Percentiles rank a stretch among this genome's conserved stretches.
phyloP scores from a whole-genome alignment of 2,113 vertebrate species.

The Gobio gobio region DNA sequence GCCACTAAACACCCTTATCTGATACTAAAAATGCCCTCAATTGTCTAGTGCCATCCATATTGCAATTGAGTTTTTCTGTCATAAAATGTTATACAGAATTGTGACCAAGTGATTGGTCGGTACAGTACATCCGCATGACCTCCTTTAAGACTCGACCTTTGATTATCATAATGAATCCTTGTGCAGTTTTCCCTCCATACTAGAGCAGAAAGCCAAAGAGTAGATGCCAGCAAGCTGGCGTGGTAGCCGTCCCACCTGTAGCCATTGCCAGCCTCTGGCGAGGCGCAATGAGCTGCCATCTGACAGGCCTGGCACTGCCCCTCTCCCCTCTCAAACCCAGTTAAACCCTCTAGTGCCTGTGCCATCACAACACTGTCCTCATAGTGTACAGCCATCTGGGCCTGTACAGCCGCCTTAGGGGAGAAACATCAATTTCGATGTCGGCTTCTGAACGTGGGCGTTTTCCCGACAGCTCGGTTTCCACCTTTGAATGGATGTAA shows the following conservation, averaged over 20 bases:
- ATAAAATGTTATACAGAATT: neutral
- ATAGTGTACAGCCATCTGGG: conserved; percentile 55
- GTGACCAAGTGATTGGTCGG: neutral
- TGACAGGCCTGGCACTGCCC: conserved; percentile 60
- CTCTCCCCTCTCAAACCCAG: conserved; percentile 42
- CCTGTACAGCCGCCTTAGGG: conserved; percentile 18
- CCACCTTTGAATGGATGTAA: conserved; percentile 24
- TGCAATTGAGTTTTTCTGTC: accelerated
- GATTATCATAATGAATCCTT: conserved; percentile 53
- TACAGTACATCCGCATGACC: neutral
- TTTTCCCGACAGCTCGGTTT: conserved; percentile 31
- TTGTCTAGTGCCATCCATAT: neutral
- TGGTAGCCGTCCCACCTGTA: conserved; percentile 63
- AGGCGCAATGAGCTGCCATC: conserved; percentile 60
- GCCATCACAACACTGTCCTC: conserved; percentile 53
- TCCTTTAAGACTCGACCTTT: conserved; percentile 48
- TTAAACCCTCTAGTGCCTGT: conserved; percentile 42
- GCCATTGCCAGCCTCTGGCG: conserved; percentile 52
- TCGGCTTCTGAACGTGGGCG: conserved; percentile 35
- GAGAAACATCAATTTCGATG: conserved; percentile 56
- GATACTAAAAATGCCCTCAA: neutral
- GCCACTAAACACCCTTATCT: neutral
- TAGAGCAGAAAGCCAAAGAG: conserved; percentile 61
- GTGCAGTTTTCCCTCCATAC: conserved; percentile 52
- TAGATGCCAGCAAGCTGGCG: conserved; percentile 59